Base-by-base conservation (phyloP, 2,888 invertebrate species). In the Anoplius nigerrimus region DNA sequence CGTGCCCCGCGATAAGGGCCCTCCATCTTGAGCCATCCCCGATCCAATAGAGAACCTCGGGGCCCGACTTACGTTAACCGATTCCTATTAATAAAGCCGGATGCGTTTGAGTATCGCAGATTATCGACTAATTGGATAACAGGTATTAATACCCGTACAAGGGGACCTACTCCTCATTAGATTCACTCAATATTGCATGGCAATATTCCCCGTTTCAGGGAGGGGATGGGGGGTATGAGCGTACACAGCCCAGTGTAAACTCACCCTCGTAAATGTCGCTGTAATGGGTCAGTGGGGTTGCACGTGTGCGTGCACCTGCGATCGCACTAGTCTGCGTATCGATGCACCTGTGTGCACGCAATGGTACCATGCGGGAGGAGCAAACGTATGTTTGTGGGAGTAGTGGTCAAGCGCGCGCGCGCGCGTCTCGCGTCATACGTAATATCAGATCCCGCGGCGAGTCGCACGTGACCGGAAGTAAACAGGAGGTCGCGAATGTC, bases 71-170 rank as follows among this genome's bases (percentile, higher is more conserved):
- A n/a, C 15, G 20, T 60, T 51, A n/a, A 24, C 20, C 62, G 66
- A 62, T 62, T 66, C 46, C 66, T 67, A 66, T 62, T 69, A 69
- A 69, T 62, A 67, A 62, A 16, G 34, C 57, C 8, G 60, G 51
- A 55, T 48, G 61, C 53, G 58, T 53, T 69, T 61, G 52, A 69
- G 66, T 70, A 56, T 56, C 61, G 51, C 54, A 66, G 76, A 79
- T 80, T 82, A 80, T 76, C 74, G 74, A 75, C 78, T 82, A 82
- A 83, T 81, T 82, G 79, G 75, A 82, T 82, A 74, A 80, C 74
- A 78, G 67, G 72, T 71, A 77, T 80, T 80, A 78, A 81, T 80
- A 76, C 62, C 58, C 22, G 27, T 53, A 64, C 65, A 62, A 54
- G 16, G 18, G 57, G 69, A 69, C 68, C 66, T 66, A 72, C 60